Base-by-base conservation (phyloP, 2,113 vertebrate genomes). In the Eurypyga helias region DNA sequence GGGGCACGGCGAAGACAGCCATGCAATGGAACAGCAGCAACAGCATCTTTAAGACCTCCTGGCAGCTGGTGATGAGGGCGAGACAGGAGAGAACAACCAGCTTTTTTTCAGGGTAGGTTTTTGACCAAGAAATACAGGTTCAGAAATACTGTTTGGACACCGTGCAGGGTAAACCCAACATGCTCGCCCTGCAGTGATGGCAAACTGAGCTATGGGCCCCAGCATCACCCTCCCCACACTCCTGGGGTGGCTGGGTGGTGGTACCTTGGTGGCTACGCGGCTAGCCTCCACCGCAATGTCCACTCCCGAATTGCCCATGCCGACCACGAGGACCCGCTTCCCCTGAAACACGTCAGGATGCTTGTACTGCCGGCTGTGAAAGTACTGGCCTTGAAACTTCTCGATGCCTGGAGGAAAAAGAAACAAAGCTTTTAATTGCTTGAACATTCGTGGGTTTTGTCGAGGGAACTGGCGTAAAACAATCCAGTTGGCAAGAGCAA, bases 201-300 rank as follows among this genome's bases (percentile, higher is more conserved):
- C 10, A 38, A 51, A 24, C 29, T 5, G 49, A 79, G 21, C 17
- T 57, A 1, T 3, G 71, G 54, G 24, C 24, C 10, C 28, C 34
- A 34, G 13, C 3, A 25, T 17, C 20, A 54, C 34, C 28, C 3
- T 70, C 43, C 45, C 43, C 1, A 1, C 5, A 3, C 0, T 16
- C 33, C 23, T 5, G 77, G 18, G 10, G 14, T 52, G 46, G 31
- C 36, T 49, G n/a, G 41, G 29, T 29, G 21, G 58, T 38, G 13
- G 17, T 96, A 99, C 99, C 98, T 99, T 99, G 13, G 98, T 45
- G 23, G 99, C 98, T 38, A 96, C 77, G 20, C 96, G 97, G 23
- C 99, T 99, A 71, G 99, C 98, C 94, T 99, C 99, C 87, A 98
- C 98, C 0, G 98, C 98, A 4, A 99, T 98, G 91, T 99, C 99